Evolutionary conservation across 2,888 invertebrate species (phyloP).

Genomic region (Crepidodera aurea): DNA sequence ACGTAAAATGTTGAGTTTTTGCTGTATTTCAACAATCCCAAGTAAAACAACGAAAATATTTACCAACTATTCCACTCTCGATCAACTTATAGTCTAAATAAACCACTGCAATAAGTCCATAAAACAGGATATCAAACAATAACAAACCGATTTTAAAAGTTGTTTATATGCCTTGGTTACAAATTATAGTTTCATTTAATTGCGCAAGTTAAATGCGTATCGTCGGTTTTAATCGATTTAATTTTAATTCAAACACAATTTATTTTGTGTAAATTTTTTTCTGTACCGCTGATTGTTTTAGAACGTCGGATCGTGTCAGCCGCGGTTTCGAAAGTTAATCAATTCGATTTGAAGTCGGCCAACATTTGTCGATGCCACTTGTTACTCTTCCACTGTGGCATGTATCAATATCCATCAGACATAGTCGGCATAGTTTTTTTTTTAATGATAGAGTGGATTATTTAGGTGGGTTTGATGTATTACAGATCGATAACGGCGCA

Average conservation of each 20-base stretch:
- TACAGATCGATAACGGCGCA: too few species aligned
- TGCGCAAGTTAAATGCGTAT: not conserved
- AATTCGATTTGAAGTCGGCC: conserved; percentile 13
- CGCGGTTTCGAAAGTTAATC: conserved; percentile 18
- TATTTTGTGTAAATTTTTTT: not conserved
- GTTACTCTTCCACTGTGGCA: conserved; percentile 3
- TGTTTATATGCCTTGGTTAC: not conserved
- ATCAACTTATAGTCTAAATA: too few species aligned
- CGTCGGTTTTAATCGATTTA: not conserved
- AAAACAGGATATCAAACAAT: too few species aligned
- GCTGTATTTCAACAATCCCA: too few species aligned
- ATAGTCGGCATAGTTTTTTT: conserved; percentile 2
- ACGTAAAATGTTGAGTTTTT: too few species aligned
- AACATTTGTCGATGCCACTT: conserved; percentile 4
- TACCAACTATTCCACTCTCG: too few species aligned
- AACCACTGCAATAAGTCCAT: too few species aligned
- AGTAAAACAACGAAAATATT: too few species aligned
- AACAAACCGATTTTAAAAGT: too few species aligned
- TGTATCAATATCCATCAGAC: conserved; percentile 2
- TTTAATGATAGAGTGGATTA: not conserved
- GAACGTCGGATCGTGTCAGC: not conserved
- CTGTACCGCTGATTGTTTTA: not conserved
- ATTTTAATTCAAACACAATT: not conserved
- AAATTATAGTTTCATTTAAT: not conserved
- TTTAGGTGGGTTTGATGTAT: too few species aligned